A percentile compares a stretch with the other conserved stretches of the same genome.
Evolutionary conservation across 2,113 vertebrate species (phyloP).

Genomic region (Suricata suricatta): DNA sequence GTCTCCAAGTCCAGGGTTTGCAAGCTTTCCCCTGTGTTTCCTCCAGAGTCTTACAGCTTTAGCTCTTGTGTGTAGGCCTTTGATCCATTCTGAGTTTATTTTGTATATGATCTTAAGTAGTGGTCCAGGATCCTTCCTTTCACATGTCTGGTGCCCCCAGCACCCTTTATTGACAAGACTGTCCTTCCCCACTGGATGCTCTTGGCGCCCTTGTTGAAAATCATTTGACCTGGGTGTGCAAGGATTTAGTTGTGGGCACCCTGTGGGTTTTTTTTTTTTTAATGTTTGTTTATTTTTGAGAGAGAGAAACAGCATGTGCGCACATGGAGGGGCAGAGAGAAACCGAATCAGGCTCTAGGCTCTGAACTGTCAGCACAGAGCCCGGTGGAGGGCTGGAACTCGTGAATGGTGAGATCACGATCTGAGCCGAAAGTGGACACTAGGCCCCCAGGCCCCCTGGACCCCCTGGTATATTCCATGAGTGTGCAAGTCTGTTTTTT

Average conservation of each 20-base stretch:
- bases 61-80: background rate
- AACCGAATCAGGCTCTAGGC: no score
- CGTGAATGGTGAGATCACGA: no score
- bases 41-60: background rate
- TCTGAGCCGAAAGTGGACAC: no score
- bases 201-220: background rate
- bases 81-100: background rate
- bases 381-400: no score
- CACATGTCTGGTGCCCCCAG: no score
- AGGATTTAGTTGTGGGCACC: background rate
- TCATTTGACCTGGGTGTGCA: rapidly evolving
- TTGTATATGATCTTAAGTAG: background rate
- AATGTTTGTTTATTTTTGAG: no score
- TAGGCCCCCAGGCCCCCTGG: no score
- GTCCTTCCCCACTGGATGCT: background rate
- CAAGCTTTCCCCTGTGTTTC: background rate
- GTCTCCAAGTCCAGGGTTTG: background rate
- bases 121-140: background rate
- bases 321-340: no score
- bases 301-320: no score
- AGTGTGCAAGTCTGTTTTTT: background rate
- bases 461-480: background rate
- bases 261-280: no score
- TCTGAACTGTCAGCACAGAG: no score
- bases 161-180: background rate